Conservation (phyloP, 2,113 vertebrate genomes). For the Micronycteris hirsuta region DNA sequence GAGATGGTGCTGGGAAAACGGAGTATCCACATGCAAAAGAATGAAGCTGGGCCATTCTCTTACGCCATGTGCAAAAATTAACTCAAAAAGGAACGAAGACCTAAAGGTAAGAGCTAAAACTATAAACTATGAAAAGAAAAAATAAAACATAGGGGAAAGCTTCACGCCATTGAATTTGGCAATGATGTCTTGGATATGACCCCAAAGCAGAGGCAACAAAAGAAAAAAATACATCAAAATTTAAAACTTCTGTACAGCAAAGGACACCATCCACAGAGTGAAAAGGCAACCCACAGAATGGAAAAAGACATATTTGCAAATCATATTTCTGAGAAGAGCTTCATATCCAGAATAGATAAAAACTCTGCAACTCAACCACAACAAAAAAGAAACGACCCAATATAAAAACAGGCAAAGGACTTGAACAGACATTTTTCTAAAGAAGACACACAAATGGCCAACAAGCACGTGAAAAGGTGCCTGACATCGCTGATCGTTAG, state of each 20-base stretch:
- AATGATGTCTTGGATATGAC: not conserved
- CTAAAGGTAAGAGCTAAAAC: not conserved
- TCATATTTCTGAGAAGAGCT: not conserved
- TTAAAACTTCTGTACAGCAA: not conserved
- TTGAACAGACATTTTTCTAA: not conserved
- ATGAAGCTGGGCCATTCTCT: not conserved
- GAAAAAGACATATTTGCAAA: not conserved
- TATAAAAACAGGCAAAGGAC: not conserved
- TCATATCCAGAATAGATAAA: not conserved
- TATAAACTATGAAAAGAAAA: not conserved
- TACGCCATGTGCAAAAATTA: not conserved
- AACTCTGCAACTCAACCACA: not conserved
- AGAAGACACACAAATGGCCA: not conserved
- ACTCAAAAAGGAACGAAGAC: not conserved
- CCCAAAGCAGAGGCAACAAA: not conserved
- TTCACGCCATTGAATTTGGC: not conserved
- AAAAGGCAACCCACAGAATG: not conserved
- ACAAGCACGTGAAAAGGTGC: not conserved
- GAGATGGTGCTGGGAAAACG: not conserved
- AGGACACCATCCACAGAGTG: not conserved
- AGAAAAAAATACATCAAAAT: not conserved
- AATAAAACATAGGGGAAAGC: not conserved
- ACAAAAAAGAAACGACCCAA: not conserved
- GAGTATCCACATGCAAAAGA: not conserved
- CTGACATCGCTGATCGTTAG: not conserved